phyloP scores from a whole-genome alignment of 1,140 invertebrate genomes.

The Scaptomyza hsui region DNA sequence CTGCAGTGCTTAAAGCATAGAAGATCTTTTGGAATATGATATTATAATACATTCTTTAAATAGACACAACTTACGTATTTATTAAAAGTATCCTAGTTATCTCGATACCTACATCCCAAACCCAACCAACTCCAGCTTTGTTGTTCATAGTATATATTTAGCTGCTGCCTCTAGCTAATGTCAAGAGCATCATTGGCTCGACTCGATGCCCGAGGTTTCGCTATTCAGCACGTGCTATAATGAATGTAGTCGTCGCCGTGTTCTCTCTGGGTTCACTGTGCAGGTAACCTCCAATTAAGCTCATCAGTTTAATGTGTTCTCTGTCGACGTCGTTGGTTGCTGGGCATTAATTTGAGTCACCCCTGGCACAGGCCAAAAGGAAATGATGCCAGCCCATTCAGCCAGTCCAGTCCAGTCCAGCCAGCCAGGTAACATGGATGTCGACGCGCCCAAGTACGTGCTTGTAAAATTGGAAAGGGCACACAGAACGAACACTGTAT shows the following conservation, averaged over 20 bases:
- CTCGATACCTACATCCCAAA: neutral
- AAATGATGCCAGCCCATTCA: too few relatives aligned
- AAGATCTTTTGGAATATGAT: too few relatives aligned
- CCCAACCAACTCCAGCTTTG: neutral
- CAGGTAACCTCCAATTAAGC: constrained; percentile 80
- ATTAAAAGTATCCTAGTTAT: neutral
- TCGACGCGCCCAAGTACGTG: constrained; percentile 67
- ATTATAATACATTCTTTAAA: too few relatives aligned
- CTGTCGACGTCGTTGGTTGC: constrained; percentile 51
- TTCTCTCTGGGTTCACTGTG: constrained; percentile 32
- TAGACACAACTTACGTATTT: neutral
- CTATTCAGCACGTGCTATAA: constrained; percentile 48
- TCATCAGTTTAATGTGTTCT: constrained; percentile 80
- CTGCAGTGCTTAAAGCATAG: neutral
- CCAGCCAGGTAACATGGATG: constrained; percentile 68
- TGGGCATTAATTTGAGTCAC: constrained; percentile 74
- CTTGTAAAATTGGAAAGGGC: constrained; percentile 46
- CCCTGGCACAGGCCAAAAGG: constrained; percentile 11
- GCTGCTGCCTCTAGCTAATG: neutral
- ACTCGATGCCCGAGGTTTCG: neutral
- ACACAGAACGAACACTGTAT: neutral
- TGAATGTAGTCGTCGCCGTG: constrained; percentile 34
- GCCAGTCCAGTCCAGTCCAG: constrained; percentile 9
- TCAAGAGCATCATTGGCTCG: neutral
- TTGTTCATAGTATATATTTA: neutral